A percentile compares a stretch with the other conserved stretches of the same genome.
These are phyloP conservation scores for Agapornis canus DNA, from an alignment of 2,797 vertebrate genomes.

Conservation along the genomic window DNA sequence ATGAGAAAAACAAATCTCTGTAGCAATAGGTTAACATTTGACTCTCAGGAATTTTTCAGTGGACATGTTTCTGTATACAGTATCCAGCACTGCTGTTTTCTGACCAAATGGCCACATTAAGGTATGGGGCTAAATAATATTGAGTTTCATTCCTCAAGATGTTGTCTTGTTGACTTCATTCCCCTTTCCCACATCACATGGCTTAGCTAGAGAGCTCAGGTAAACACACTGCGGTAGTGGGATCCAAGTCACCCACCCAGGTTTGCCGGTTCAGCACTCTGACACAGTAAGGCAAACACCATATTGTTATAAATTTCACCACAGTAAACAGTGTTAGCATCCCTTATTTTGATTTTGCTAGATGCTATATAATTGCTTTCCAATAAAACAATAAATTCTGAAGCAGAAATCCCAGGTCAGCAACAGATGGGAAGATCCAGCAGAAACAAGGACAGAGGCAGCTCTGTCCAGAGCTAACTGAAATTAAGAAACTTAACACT, in stretches of 20 bases:
- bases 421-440: neutral
- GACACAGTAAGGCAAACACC: neutral
- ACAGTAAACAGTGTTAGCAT: neutral
- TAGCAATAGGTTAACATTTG: neutral
- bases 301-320: neutral
- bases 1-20: neutral
- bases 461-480: neutral
- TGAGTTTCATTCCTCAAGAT: neutral
- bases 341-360: neutral
- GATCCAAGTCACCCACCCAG: neutral
- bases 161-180: neutral
- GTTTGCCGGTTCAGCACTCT: neutral
- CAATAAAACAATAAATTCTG: neutral
- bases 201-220: neutral
- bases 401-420: constrained; percentile 4
- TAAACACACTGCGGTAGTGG: neutral
- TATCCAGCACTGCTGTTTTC: neutral
- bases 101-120: neutral
- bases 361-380: neutral
- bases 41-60: neutral
- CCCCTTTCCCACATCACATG: neutral
- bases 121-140: neutral
- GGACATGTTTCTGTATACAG: rapidly evolving
- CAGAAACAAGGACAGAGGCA: neutral
- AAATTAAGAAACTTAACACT: neutral